Evolutionary conservation across 1,140 invertebrate genomes (phyloP), one percentile per base, ranked within the genome.

Genomic region (Monochamus saltuarius): DNA sequence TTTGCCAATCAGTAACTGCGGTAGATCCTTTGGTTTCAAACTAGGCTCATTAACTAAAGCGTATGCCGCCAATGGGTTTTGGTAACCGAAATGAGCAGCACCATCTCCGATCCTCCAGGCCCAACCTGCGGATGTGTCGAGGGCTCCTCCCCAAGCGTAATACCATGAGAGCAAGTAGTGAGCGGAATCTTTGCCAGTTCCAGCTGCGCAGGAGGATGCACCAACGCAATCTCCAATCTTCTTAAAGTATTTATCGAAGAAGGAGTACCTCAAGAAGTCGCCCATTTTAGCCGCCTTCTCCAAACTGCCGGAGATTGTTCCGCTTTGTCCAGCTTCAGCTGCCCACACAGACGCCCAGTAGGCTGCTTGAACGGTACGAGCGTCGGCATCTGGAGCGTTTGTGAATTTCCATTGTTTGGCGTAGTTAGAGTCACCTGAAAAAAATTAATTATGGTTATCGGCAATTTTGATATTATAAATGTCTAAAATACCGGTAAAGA

Each of bases 201-300:
- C 64, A 17, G 37, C 64, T 2, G 35, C 40, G 34, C 64, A 66
- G 1, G 14, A n/a, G 17, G 29, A 19, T 10, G 64, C 46, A 3
- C 51, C 39, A 53, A 59, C 43, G 60, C 64, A 66, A 53, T 66
- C 59, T 34, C 64, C 64, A 11, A 66, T 66, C 51, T 59, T 62
- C 60, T 66, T 66, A 39, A 66, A 66, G 56, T 66, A 66, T 51
- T 66, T 66, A 51, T 66, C 64, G 49, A 66, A 66, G 6, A 66
- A 35, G 11, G 64, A 8, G 51, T 66, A 66, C 36, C 61, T 46
- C 35, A 66, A 22, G 43, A 58, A 65, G 22, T 65, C 63, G 17
- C 63, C 63, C 54, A 65, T 55, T 52, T 65, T 65, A 37, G 58
- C 49, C 7, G 63, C 63, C 35, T 65, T 65, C 8, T 16, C 10